Base-by-base conservation (phyloP, 2,113 vertebrate species). In the Promerops cafer region DNA sequence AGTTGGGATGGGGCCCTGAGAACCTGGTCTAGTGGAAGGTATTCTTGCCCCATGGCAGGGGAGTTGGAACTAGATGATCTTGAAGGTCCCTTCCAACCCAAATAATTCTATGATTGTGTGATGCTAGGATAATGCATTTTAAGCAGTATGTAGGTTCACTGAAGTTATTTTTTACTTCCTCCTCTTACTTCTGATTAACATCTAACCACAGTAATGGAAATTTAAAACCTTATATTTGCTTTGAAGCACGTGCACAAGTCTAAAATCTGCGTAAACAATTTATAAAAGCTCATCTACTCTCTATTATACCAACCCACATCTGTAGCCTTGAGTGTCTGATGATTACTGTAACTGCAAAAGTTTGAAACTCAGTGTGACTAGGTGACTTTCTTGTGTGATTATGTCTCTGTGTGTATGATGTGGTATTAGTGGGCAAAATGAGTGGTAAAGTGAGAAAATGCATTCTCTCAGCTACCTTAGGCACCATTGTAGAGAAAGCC, bases 81-180 rank as follows among this genome's bases (percentile, higher is more conserved):
- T 77, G 42, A 31, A 27, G 16, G 49, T 56, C 27, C 27, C 11
- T 77, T 77, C 49, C 56, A 77, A 70, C 13, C 5, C 56, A 77
- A 77, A 37, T 54, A 26, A 49, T 42, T 77, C 27, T 83, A 28
- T 35, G 35, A 56, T 23, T 63, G 22, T 50, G 45, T 68, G 42
- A 65, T 57, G 69, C 7, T 53, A 22, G 49, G 49, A 70, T 37
- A 63, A 71, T 4, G 9, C 35, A 44, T 93, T 90, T 89, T 91
- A 77, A 93, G 40, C 13, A 63, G 75, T 47, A 63, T 30, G 72
- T 66, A 83, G 66, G 84, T 83, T 93, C 54, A 49, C 50, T 70
- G 50, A 17, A 94, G 59, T 69, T 97, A 89, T 93, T 90, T 95
- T 94, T 86, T 66, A 65, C 93, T 91, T 93, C 71, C 52, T 85